Conservation (phyloP, 2,888 invertebrate species). For the Xestia ashworthii region DNA sequence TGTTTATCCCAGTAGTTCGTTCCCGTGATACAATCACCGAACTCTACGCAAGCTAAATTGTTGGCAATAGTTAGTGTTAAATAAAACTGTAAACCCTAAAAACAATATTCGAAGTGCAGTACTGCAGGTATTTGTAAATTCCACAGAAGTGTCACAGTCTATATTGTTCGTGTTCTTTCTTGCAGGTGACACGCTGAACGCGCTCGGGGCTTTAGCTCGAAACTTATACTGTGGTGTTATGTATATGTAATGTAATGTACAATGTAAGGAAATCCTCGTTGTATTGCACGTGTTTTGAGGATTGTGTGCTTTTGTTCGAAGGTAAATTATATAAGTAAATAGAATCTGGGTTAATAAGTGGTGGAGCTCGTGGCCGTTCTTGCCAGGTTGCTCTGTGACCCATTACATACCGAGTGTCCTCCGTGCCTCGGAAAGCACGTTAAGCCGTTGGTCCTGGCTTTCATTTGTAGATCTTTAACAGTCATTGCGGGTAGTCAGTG, state of each 20-base stretch:
- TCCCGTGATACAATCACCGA: too few species aligned
- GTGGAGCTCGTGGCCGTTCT: too few species aligned
- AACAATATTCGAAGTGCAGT: slow-evolving; percentile 7
- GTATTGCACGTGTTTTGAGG: background rate
- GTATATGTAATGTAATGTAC: slow-evolving; percentile 9
- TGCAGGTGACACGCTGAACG: slow-evolving; percentile 21
- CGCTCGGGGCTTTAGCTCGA: background rate
- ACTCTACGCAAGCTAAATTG: too few species aligned
- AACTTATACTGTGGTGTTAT: slow-evolving; percentile 1
- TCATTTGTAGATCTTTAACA: too few species aligned
- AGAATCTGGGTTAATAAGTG: too few species aligned
- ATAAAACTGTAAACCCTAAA: background rate
- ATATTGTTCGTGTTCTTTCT: slow-evolving; percentile 6
- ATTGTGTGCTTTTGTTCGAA: slow-evolving; percentile 4
- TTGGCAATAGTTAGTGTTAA: background rate
- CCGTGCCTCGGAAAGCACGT: too few species aligned
- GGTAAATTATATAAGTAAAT: background rate
- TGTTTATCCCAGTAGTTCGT: too few species aligned
- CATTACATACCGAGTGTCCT: too few species aligned
- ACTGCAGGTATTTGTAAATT: slow-evolving; percentile 17
- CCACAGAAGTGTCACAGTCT: slow-evolving; percentile 8
- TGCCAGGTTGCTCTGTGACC: too few species aligned
- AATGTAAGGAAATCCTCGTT: slow-evolving; percentile 18
- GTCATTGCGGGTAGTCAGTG: too few species aligned
- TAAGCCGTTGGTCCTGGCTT: too few species aligned